A percentile compares a stretch with the other conserved stretches of the same genome.
Evolutionary conservation across 2,797 vertebrate genomes (phyloP).

Genomic region (Pseudochromis fuscus): DNA sequence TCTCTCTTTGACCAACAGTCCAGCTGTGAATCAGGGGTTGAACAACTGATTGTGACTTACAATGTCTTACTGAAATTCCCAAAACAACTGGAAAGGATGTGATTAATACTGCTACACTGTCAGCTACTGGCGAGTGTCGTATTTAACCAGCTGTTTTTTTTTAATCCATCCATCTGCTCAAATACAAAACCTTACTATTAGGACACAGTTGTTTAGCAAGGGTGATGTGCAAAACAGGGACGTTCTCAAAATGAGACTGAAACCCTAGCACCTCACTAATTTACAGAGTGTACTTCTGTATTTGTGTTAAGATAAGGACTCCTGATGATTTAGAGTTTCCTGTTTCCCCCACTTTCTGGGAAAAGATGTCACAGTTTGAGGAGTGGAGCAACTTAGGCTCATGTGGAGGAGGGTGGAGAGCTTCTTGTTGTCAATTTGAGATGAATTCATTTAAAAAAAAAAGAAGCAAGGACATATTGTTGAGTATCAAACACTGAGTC

Average conservation of each 20-base stretch:
- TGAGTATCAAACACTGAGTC: too few species aligned
- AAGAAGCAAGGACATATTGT: too few species aligned
- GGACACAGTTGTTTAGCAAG: neutral
- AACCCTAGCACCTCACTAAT: neutral
- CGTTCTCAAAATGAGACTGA: slow-evolving; percentile 58
- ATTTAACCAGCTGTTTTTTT: too few species aligned
- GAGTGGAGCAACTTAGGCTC: neutral
- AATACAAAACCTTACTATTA: neutral
- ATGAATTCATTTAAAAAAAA: neutral
- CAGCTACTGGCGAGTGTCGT: neutral
- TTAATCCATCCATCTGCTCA: neutral
- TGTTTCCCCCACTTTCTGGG: neutral
- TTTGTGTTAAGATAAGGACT: neutral
- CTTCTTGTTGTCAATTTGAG: neutral
- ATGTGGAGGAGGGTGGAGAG: neutral
- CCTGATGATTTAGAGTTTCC: neutral
- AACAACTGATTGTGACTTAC: neutral
- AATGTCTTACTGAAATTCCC: neutral
- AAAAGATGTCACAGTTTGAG: neutral
- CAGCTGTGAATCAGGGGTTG: neutral
- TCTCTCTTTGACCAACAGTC: too few species aligned
- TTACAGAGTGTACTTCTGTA: neutral
- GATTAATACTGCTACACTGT: neutral
- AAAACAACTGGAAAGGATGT: neutral
- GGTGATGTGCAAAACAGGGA: too few species aligned